A percentile compares a stretch with the other conserved stretches of the same genome.
Conservation (phyloP, 1,140 invertebrate genomes). For the Rhynchophorus ferrugineus region DNA sequence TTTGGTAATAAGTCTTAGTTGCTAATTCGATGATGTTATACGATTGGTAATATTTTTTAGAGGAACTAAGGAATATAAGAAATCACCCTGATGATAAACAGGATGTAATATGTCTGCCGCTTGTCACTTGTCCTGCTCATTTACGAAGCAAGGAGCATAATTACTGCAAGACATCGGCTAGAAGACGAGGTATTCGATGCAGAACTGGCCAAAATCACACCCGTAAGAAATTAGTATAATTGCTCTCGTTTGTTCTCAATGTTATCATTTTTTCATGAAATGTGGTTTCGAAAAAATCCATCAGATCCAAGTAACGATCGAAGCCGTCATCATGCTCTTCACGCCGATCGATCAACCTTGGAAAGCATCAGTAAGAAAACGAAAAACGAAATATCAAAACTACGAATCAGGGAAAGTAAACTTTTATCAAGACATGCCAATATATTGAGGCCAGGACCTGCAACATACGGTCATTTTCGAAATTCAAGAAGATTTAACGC, state of each 20-base stretch:
- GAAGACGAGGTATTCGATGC: conserved; percentile 49
- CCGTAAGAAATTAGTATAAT: conserved; percentile 31
- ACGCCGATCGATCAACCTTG: conserved; percentile 26
- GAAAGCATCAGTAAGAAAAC: conserved; percentile 26
- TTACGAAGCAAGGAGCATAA: conserved; percentile 41
- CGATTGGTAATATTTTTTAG: no score
- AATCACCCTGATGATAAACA: no score
- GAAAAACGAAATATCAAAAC: conserved; percentile 25
- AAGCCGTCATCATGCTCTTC: conserved; percentile 21
- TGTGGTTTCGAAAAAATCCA: not conserved
- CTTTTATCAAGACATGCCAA: conserved; percentile 26
- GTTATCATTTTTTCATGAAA: not conserved
- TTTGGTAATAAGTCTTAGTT: no score
- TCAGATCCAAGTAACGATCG: conserved; percentile 16
- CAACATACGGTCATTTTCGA: conserved; percentile 36
- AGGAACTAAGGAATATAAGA: no score
- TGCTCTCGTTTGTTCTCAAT: no score
- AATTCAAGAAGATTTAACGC: conserved; percentile 34
- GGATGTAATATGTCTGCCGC: conserved; percentile 43
- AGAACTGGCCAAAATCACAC: conserved; percentile 51
- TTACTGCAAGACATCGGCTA: conserved; percentile 43
- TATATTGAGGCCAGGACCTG: conserved; percentile 28
- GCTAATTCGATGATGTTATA: no score
- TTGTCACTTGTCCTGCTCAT: conserved; percentile 55
- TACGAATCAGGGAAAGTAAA: conserved; percentile 27